Conservation (phyloP, 2,888 invertebrate species). For the Neoascia interrupta region DNA sequence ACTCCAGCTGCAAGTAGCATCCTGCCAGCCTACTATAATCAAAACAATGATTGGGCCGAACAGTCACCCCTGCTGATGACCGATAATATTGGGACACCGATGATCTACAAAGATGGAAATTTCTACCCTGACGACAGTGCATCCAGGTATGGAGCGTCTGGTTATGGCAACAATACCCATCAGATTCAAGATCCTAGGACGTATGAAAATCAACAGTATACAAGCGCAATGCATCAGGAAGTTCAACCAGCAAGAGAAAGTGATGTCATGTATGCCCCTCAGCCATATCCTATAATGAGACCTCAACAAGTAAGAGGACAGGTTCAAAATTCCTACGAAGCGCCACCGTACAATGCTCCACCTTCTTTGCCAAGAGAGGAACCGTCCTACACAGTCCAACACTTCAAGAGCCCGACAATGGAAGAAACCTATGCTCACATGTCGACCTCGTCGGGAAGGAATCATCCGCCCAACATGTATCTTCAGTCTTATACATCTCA, state of each 20-base stretch:
- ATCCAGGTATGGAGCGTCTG: no score
- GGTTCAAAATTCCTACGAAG: background rate
- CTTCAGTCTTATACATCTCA: no score
- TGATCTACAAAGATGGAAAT: slow-evolving; percentile 24
- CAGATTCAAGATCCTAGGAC: background rate
- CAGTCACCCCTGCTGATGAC: background rate
- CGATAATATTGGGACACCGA: slow-evolving; percentile 23
- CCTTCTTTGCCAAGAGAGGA: no score
- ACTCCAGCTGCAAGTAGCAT: background rate
- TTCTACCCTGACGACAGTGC: slow-evolving; percentile 1
- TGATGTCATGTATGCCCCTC: no score
- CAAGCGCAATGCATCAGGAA: background rate
- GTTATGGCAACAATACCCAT: slow-evolving; percentile 15
- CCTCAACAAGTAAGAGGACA: background rate
- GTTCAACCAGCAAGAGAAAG: background rate
- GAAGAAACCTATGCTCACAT: no score
- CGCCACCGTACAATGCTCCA: no score
- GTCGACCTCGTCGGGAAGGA: no score
- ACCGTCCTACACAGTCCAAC: no score
- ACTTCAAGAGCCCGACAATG: no score
- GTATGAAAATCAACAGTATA: background rate
- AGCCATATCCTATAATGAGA: no score
- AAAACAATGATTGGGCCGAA: background rate
- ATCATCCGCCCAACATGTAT: no score
- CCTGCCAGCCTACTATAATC: background rate